Conservation (phyloP, 2,113 vertebrate species). For the Puntigrus tetrazona region DNA sequence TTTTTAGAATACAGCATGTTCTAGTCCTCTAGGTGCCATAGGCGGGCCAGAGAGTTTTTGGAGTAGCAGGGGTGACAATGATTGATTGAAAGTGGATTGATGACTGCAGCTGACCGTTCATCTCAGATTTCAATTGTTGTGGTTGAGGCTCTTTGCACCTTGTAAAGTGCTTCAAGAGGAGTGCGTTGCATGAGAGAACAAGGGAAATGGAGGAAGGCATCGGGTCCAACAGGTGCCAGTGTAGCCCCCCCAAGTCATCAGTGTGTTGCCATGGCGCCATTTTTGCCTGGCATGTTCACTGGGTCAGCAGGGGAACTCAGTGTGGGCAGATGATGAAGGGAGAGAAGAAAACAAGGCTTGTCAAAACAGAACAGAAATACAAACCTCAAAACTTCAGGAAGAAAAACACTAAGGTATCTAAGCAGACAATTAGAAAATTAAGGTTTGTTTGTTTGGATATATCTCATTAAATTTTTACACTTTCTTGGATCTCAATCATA, state of each 20-base stretch:
- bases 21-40: constrained; percentile 51
- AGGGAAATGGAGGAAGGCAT: constrained; percentile 46
- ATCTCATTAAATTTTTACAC: neutral
- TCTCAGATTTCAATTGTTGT: constrained; percentile 77
- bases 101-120: constrained; percentile 73
- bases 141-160: constrained; percentile 75
- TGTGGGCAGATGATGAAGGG: neutral
- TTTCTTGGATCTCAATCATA: neutral
- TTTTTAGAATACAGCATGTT: neutral
- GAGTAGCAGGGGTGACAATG: constrained; percentile 64
- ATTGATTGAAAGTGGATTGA: constrained; percentile 75
- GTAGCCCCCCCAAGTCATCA: constrained; percentile 19
- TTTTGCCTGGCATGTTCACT: neutral
- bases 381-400: neutral
- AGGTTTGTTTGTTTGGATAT: neutral
- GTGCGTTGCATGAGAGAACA: constrained; percentile 44
- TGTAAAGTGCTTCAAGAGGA: constrained; percentile 72
- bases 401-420: neutral
- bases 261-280: constrained; percentile 17
- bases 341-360: constrained; percentile 4
- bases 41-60: neutral
- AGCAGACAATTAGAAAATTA: neutral
- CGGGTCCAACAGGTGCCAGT: constrained; percentile 69
- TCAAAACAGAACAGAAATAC: constrained; percentile 11
- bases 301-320: constrained; percentile 5